Percentiles rank a stretch among this genome's conserved stretches.
phyloP scores from a whole-genome alignment of 2,797 vertebrate genomes.

The Leptoclinus maculatus region DNA sequence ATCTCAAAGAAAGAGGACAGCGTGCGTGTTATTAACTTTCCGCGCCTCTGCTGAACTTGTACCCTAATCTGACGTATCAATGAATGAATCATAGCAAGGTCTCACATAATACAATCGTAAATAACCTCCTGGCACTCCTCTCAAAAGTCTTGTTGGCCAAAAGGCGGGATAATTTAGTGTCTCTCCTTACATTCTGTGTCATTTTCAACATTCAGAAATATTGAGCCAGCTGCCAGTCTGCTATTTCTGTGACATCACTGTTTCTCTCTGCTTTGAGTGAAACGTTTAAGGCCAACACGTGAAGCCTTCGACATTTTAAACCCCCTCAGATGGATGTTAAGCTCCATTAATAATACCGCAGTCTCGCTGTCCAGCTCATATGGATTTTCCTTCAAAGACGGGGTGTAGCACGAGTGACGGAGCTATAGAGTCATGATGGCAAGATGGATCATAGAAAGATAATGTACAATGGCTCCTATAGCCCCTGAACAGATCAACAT shows the following conservation, averaged over 20 bases:
- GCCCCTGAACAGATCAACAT: slow-evolving; percentile 18
- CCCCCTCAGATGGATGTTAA: slow-evolving; percentile 63
- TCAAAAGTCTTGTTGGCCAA: background rate
- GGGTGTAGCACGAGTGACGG: slow-evolving; percentile 31
- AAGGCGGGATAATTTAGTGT: background rate
- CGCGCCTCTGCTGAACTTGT: background rate
- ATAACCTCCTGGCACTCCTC: background rate
- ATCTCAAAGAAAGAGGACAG: slow-evolving; percentile 22
- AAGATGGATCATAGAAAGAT: slow-evolving; percentile 47
- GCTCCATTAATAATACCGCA: slow-evolving; percentile 63
- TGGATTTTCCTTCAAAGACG: slow-evolving; percentile 64
- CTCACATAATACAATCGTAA: background rate
- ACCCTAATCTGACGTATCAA: background rate
- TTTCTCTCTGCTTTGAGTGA: slow-evolving; percentile 34
- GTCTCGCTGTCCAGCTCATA: slow-evolving; percentile 48
- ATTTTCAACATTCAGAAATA: slow-evolving; percentile 10
- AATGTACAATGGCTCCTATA: slow-evolving; percentile 40
- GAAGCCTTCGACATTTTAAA: slow-evolving; percentile 57
- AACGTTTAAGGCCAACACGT: slow-evolving; percentile 49
- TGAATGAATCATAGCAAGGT: slow-evolving; percentile 14
- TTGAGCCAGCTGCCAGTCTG: slow-evolving; percentile 28
- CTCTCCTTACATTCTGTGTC: background rate
- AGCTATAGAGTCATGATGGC: slow-evolving; percentile 17
- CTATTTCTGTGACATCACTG: background rate
- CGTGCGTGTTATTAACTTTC: background rate